Base-by-base conservation (phyloP, 2,797 vertebrate species). In the Lutjanus argentimaculatus region DNA sequence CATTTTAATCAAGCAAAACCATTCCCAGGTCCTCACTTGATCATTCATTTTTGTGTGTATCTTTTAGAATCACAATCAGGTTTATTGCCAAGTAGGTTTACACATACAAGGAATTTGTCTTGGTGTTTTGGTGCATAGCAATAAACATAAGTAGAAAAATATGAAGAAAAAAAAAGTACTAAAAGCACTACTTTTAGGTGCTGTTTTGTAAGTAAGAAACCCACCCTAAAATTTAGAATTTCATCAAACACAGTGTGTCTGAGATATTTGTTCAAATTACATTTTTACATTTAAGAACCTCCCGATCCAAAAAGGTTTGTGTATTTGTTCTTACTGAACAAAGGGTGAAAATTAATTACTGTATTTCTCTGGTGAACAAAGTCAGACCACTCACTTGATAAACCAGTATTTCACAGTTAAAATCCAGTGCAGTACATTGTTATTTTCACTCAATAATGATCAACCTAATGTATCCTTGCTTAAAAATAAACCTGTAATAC, bases 401-500 rank as follows among this genome's bases (percentile, higher is more conserved):
- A 25, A 25, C 25, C 25, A 25, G 25, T 15, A n/a, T 48, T 6
- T 6, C 9, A 30, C n/a, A 11, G 42, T 10, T 55, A 58, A 74
- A 76, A 74, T 64, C 42, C 57, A 19, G 42, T n/a, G 14, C 16
- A 61, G 9, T 17, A 12, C 4, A 45, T 74, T 19, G 53, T 55
- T 58, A 3, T 48, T 65, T 17, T 55, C 5, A 42, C 11, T 64
- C 40, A 36, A 7, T 30, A 10, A 61, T n/a, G 2, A 45, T 15
- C 9, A 19, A 25, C 25, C 25, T 25, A 58, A 66, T 71, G 40
- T 0, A 30, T 45, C 7, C 7, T 12, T n/a, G 2, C 45, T 57
- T 30, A 45, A 73, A 75, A 77, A 52, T 45, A 7, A 43, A 79
- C 36, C 9, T 92, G 91, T 69, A 90, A 71, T 88, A 49, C 45